Evolutionary conservation across 2,888 invertebrate genomes (phyloP), one percentile per base, ranked within the genome.

Genomic region (Polydrusus cervinus): DNA sequence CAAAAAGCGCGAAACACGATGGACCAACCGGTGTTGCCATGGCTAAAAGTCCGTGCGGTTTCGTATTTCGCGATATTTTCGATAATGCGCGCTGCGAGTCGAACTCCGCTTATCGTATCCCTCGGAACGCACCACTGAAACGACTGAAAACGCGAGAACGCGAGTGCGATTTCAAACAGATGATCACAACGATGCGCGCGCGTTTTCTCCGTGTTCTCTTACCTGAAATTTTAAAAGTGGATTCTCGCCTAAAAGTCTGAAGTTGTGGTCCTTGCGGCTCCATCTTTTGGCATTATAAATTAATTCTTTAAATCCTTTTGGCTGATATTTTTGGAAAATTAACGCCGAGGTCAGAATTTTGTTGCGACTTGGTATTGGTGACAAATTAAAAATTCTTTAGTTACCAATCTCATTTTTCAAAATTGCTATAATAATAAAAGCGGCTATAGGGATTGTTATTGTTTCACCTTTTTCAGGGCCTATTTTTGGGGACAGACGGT

Each of bases 1-100:
- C 75, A 75, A 79, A 77, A 74, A 80, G 69, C 74, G 78, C 67
- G 40, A 67, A 53, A 67, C 30, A 51, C 67, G 55, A 18, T 53
- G 40, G 40, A 43, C 67, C 67, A 53, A 67, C 67, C 53, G 53
- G 11, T 40, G 67, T 67, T 53, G 67, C 53, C 67, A 67, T 67
- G 67, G 67, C 67, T 38, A 38, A 34, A 60, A 60, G 57, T 67
- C 40, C 67, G 51, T 51, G 67, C 38, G 40, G 67, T 67, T 34
- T 67, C 67, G 67, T 67, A 53, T 67, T 53, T 53, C 67, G 67
- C 67, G 67, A 67, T 67, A 67, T 67, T 34, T 67, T 67, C 18
- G 51, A 55, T 10, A 53, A 67, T 34, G 65, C 65, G 49, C 65
- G 43, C 51, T 14, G 34, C 34, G 34, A 30, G 38, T n/a, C 67